Evolutionary conservation across 1,140 invertebrate species (phyloP), one percentile per base, ranked within the genome.

Genomic region (Ericerus pela): DNA sequence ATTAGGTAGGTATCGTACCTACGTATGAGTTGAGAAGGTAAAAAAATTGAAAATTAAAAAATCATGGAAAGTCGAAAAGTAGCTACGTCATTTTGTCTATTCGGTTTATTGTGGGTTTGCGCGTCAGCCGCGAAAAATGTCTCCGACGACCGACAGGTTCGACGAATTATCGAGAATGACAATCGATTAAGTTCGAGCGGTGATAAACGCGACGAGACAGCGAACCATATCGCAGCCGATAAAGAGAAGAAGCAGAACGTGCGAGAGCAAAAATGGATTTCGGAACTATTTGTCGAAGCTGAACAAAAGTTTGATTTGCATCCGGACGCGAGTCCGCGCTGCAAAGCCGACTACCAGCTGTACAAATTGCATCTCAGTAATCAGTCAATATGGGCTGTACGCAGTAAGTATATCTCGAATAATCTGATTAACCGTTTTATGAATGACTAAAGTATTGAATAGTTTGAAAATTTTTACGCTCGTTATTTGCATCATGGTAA

Each of bases 51-150:
- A n/a, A n/a, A n/a, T n/a, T n/a, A n/a, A n/a, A n/a, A n/a, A 47
- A 47, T 14, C 41, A 47, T 47, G 41, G 41, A 47, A 24, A 18
- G 41, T 47, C 41, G 41, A 47, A 24, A 24, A 47, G 16, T 24
- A 47, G 26, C 41, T 18, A 3, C 26, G 22, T 12, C 11, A 24
- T 47, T 24, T 47, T 47, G 22, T 24, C 2, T 47, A 24, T 22
- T 47, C 41, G 41, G 22, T 47, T 5, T 24, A 24, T 47, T 22
- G 41, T 47, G 22, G 20, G 22, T 47, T 47, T 47, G 41, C 41
- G 41, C 41, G 41, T 3, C 26, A 47, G 41, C 41, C 41, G 20
- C 4, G 20, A 14, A 47, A 24, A 47, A 47, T 47, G 26, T 12
- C 26, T 10, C 41, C 41, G 14, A 24, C 4, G 14, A 24, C n/a